phyloP scores from a whole-genome alignment of 1,140 invertebrate genomes.

The Mercenaria mercenaria region DNA sequence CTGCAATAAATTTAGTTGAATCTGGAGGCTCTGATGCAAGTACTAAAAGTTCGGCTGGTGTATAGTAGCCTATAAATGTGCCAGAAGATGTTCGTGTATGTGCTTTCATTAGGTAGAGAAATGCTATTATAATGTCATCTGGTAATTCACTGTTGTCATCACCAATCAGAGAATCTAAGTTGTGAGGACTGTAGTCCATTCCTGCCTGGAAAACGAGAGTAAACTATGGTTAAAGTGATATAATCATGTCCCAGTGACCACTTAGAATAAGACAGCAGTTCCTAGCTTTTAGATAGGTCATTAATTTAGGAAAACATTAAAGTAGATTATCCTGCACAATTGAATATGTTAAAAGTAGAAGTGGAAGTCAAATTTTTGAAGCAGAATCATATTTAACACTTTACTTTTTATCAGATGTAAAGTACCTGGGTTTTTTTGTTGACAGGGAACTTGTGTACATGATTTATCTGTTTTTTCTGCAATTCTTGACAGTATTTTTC shows the following conservation, averaged over 20 bases:
- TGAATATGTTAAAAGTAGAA: background rate
- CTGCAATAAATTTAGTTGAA: background rate
- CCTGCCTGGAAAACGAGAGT: constrained; percentile 12
- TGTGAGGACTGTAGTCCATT: constrained; percentile 11
- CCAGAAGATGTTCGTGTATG: background rate
- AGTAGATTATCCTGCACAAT: background rate
- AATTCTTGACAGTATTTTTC: background rate
- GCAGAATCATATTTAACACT: background rate
- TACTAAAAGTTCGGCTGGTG: background rate
- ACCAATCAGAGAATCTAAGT: background rate
- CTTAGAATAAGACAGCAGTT: background rate
- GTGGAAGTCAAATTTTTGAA: background rate
- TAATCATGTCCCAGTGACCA: background rate
- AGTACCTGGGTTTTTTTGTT: background rate
- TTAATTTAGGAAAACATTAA: background rate
- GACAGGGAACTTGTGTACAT: background rate
- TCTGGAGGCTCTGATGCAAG: constrained; percentile 33
- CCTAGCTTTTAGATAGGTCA: background rate
- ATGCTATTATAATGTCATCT: constrained; percentile 12
- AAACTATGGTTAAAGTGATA: constrained; percentile 1
- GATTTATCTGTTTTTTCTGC: background rate
- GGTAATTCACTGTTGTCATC: constrained; percentile 25
- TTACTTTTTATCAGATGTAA: background rate
- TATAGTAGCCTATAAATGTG: constrained; percentile 22
- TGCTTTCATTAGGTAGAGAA: constrained; percentile 27